Evolutionary conservation across 2,797 vertebrate genomes (phyloP).

Genomic region (Tadarida brasiliensis): DNA sequence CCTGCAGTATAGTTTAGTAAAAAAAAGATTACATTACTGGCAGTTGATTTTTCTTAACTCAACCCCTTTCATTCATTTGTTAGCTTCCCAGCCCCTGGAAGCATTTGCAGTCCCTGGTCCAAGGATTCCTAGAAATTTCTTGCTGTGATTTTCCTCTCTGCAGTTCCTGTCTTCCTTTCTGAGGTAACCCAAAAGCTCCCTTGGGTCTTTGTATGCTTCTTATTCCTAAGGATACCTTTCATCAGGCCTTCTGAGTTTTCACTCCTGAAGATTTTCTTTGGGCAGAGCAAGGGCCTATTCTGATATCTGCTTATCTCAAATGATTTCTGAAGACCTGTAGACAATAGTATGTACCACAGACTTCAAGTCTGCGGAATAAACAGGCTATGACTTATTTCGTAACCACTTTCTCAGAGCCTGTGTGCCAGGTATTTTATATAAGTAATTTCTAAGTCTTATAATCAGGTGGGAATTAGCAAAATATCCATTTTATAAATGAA

Average conservation of each 20-base stretch:
- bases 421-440: constrained; percentile 29
- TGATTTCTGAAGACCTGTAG: constrained; percentile 32
- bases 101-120: background rate
- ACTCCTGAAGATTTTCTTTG: constrained; percentile 33
- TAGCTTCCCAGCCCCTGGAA: background rate
- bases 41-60: background rate
- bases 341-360: background rate
- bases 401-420: background rate
- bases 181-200: background rate
- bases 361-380: constrained; percentile 33
- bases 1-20: background rate
- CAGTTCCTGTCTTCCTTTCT: background rate
- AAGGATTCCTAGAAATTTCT: constrained; percentile 46
- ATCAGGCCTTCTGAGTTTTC: constrained; percentile 7
- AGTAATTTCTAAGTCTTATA: constrained; percentile 21
- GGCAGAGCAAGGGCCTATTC: background rate
- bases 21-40: background rate
- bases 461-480: constrained; percentile 14
- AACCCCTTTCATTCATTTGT: background rate
- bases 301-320: background rate
- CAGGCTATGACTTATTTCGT: constrained; percentile 19
- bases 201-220: background rate
- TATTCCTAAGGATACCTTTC: background rate
- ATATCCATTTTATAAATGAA: constrained; percentile 49
- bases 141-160: background rate